These are phyloP conservation scores for Cisticola juncidis DNA, from an alignment of 2,113 vertebrate genomes.

Conservation along the genomic window DNA sequence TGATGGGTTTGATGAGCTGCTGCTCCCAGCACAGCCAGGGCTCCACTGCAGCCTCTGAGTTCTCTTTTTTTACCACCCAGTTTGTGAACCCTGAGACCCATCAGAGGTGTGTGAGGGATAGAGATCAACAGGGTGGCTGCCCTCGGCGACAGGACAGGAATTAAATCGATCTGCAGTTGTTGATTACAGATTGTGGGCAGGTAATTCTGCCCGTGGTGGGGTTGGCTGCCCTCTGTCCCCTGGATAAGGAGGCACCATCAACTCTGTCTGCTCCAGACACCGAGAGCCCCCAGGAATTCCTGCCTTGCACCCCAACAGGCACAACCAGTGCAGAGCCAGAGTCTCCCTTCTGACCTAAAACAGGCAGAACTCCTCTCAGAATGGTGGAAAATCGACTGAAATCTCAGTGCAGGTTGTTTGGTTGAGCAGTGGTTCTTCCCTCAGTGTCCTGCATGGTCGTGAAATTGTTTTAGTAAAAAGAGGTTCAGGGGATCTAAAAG, in stretches of 20 bases:
- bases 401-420: neutral
- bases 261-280: neutral
- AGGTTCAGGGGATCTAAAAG: neutral
- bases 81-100: neutral
- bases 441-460: neutral
- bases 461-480: neutral
- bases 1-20: neutral
- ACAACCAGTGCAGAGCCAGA: neutral
- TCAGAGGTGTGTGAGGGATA: neutral
- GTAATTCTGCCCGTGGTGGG: neutral
- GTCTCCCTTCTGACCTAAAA: neutral
- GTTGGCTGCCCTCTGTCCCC: neutral
- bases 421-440: neutral
- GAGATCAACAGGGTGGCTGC: neutral
- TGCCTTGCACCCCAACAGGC: neutral
- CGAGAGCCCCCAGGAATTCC: conserved; percentile 19
- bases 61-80: neutral
- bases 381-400: neutral
- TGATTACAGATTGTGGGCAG: neutral
- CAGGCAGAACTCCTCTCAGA: neutral
- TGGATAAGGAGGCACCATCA: neutral
- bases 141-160: conserved; percentile 14
- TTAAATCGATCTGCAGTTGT: conserved; percentile 21
- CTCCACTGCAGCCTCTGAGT: neutral
- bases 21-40: neutral